A percentile compares a stretch with the other conserved stretches of the same genome.
phyloP scores from a whole-genome alignment of 2,113 vertebrate genomes.

The Rhombomys opimus region DNA sequence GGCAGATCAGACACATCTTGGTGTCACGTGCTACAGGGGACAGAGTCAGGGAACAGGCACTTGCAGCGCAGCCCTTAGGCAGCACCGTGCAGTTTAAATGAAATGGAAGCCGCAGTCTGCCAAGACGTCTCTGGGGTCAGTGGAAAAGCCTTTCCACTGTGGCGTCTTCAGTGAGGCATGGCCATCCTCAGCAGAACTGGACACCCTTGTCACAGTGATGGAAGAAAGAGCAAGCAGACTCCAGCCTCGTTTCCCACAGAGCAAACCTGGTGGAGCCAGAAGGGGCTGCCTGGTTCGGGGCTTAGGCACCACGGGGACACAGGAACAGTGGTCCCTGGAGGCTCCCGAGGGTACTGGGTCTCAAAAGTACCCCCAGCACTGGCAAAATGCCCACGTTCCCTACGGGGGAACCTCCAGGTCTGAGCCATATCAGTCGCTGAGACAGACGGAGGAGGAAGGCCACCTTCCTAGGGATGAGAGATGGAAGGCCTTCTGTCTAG shows the following conservation, averaged over 20 bases:
- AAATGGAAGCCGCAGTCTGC: neutral
- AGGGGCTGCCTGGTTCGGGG: too few relatives aligned
- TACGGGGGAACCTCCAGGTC: neutral
- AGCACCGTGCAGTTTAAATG: neutral
- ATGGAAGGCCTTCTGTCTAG: neutral
- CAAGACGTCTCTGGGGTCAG: neutral
- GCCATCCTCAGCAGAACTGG: neutral
- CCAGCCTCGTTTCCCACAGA: neutral
- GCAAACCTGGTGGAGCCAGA: neutral
- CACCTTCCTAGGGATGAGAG: neutral
- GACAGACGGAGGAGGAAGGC: too few relatives aligned
- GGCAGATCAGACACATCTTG: neutral
- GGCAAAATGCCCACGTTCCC: neutral
- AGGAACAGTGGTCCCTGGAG: neutral
- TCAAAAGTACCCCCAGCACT: neutral
- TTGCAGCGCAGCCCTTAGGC: neutral
- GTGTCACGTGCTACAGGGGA: neutral
- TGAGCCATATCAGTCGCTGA: neutral
- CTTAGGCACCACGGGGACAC: too few relatives aligned
- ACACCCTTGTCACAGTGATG: neutral
- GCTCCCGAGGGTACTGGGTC: neutral
- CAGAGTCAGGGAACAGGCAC: neutral
- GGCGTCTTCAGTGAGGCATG: neutral
- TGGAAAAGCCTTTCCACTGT: neutral
- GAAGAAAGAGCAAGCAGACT: neutral